Base-by-base conservation (phyloP, 2,797 vertebrate genomes). In the Selene dorsalis region DNA sequence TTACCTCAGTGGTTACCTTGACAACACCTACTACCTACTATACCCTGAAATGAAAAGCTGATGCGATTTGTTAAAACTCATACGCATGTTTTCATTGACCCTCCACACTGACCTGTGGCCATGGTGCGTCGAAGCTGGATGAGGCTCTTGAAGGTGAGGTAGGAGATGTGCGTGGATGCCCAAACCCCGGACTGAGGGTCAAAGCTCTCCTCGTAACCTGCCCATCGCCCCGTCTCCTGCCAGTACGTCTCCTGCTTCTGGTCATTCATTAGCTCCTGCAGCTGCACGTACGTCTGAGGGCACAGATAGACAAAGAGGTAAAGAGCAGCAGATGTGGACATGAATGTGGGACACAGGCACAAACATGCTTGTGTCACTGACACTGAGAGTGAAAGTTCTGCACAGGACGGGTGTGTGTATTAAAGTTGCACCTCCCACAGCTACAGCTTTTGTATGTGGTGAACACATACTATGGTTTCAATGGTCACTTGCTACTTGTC, bases 71-170 rank as follows among this genome's bases (percentile, higher is more conserved):
- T 20, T 20, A 7, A 8, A 60, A 26, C 16, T 50, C 22, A 26
- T 24, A 3, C 17, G 13, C 6, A n/a, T 32, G 11, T 32, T 32
- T 22, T 10, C 16, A 7, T 5, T 12, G n/a, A 53, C 20, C 17
- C 24, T 22, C 45, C 10, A 53, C 53, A 43, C 86, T 84, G 57
- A 93, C 98, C 97, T 74, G 95, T 97, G 87, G 67, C 89, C 75
- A 99, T 92, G 88, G 93, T 92, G 71, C 69, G 92, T 38, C 90
- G 92, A 56, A 97, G 92, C 70, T 97, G 95, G 84, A 97, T 89
- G 58, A 99, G 96, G 90, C 97, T 97, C 93, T 93, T 96, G 93
- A 99, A 98, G 83, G 95, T 97, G 87, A 99, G 95, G 88, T 95
- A 96, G 74, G 97, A 95, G 79, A 98, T 88, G 16, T 96, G 96